These are phyloP conservation scores for Dendrophyllia cribrosa DNA, from an alignment of 64 coral and sea anemone species.

Conservation along the genomic window DNA sequence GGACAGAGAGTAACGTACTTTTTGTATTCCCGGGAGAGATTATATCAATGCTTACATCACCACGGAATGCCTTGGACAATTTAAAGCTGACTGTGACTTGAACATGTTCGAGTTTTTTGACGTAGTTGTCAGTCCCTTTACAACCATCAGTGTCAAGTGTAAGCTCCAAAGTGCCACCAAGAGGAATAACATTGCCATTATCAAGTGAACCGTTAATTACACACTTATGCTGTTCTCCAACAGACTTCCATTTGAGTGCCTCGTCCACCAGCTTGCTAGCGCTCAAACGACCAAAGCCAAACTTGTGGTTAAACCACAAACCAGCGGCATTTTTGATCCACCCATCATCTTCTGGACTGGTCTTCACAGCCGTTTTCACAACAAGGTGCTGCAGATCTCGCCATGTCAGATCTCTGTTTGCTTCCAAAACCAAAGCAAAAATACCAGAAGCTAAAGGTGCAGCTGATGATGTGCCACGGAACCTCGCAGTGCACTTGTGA, in stretches of 20 bases:
- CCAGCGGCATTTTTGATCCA: slow-evolving; percentile 94
- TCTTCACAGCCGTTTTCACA: slow-evolving; percentile 85
- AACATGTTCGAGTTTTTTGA: slow-evolving; percentile 91
- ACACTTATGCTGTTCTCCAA: slow-evolving; percentile 89
- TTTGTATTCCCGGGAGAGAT: slow-evolving; percentile 81
- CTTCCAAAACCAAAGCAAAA: slow-evolving; percentile 96
- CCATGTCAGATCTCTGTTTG: slow-evolving; percentile 91
- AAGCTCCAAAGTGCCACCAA: slow-evolving; percentile 59
- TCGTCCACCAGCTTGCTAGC: slow-evolving; percentile 77
- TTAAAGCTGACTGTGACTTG: slow-evolving; percentile 79
- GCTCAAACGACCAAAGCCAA: slow-evolving; percentile 96
- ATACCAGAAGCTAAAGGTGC: slow-evolving; percentile 96
- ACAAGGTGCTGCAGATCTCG: slow-evolving; percentile 97
- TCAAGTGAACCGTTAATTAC: slow-evolving; percentile 47
- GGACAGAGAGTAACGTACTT: slow-evolving; percentile 81
- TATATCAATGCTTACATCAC: slow-evolving; percentile 84
- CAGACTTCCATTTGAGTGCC: slow-evolving; percentile 83
- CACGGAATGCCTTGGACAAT: slow-evolving; percentile 85
- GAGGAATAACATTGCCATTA: slow-evolving; percentile 49
- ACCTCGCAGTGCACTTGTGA: slow-evolving; percentile 85
- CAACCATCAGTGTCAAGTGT: slow-evolving; percentile 81
- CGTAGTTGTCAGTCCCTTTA: slow-evolving; percentile 49
- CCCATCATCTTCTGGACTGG: slow-evolving; percentile 90
- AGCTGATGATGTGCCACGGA: slow-evolving; percentile 95
- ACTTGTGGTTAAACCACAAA: slow-evolving; percentile 91